These are phyloP conservation scores for Margaritifera margaritifera DNA, from an alignment of 2,888 invertebrate genomes.

Conservation along the genomic window DNA sequence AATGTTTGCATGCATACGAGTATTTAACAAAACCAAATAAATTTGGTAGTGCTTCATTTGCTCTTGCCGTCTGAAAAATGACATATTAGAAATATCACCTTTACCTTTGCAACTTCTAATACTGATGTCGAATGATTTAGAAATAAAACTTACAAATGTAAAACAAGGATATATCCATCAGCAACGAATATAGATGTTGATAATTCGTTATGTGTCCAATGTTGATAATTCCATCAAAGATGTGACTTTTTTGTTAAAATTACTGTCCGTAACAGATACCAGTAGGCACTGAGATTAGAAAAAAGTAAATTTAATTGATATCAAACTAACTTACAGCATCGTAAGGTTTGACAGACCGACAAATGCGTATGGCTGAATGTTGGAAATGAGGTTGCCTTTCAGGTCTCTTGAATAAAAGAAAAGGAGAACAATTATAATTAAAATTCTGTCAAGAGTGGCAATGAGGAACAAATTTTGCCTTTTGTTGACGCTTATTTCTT, in stretches of 20 bases:
- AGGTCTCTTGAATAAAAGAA: conserved; percentile 42
- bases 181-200: not conserved
- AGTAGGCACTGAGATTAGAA: not conserved
- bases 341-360: conserved; percentile 58
- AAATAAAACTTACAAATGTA: no score
- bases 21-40: no score
- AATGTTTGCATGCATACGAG: no score
- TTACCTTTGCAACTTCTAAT: no score
- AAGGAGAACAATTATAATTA: not conserved
- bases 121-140: no score
- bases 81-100: no score
- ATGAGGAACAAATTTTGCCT: no score
- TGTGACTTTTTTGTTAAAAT: no score
- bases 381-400: conserved; percentile 57
- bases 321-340: conserved; percentile 53
- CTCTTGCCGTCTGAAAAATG: no score
- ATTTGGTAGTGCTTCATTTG: no score
- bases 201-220: not conserved
- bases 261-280: not conserved
- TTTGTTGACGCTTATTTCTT: no score
- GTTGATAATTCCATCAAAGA: not conserved
- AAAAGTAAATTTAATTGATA: not conserved
- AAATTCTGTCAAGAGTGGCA: not conserved
- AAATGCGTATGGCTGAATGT: conserved; percentile 61
- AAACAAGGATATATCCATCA: not conserved